A percentile compares a stretch with the other conserved stretches of the same genome.
Conservation (phyloP, 2,797 vertebrate species). For the Cirrhinus mrigala region DNA sequence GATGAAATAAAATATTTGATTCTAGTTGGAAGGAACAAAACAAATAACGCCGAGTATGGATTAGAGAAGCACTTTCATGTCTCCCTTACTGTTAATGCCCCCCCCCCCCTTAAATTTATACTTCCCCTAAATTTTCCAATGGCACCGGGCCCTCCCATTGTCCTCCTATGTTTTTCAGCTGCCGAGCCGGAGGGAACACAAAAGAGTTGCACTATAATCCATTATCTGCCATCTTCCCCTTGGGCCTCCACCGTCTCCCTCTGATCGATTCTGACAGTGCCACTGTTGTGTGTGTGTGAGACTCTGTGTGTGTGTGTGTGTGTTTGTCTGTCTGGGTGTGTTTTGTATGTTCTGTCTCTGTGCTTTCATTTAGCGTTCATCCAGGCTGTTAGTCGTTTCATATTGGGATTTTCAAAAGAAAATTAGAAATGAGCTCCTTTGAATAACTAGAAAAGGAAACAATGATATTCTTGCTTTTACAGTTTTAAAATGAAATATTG, state of each 20-base stretch:
- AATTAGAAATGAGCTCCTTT: too few species aligned
- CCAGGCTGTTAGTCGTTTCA: neutral
- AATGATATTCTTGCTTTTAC: neutral
- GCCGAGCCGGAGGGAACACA: constrained; percentile 37
- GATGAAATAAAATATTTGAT: constrained; percentile 59
- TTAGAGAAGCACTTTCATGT: constrained; percentile 42
- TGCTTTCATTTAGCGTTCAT: neutral
- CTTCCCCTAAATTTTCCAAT: constrained; percentile 35
- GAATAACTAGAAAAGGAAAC: neutral
- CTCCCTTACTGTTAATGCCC: constrained; percentile 31
- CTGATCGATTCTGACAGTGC: constrained; percentile 60
- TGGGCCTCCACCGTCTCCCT: constrained; percentile 37
- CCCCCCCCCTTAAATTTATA: constrained; percentile 23
- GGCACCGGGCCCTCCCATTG: constrained; percentile 38
- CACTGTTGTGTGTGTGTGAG: constrained; percentile 20
- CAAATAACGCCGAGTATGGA: constrained; percentile 46
- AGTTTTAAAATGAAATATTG: neutral
- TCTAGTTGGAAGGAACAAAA: constrained; percentile 45
- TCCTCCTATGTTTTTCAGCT: constrained; percentile 41
- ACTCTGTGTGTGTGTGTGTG: constrained; percentile 9
- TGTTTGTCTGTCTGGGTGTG: constrained; percentile 14
- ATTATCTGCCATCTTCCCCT: constrained; percentile 59
- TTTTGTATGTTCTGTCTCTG: neutral
- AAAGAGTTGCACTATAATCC: constrained; percentile 54
- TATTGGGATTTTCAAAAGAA: neutral